Evolutionary conservation across 2,797 vertebrate species (phyloP), one percentile per base, ranked within the genome.

Genomic region (Poeciliopsis turneri): DNA sequence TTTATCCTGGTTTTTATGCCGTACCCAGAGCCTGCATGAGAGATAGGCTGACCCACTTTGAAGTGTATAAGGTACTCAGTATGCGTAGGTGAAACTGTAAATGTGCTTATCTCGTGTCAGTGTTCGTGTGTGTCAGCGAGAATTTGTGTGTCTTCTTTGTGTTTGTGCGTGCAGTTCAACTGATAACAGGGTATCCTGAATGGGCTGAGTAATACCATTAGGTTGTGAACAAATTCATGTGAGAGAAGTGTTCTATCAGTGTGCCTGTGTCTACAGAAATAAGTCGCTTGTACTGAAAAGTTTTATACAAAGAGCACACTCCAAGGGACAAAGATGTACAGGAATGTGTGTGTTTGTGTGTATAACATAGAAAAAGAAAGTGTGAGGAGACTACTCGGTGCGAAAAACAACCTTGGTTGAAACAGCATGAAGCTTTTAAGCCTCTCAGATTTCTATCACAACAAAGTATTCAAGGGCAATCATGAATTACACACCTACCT

Each of bases 1-100:
- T 92, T 92, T 88, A 89, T 87, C 78, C 85, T 45, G 82, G 64
- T 86, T 86, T 83, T 87, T 88, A 89, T 86, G 87, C 87, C 84
- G 77, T 87, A 85, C 90, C 88, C 85, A 76, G 71, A 82, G 84
- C 74, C 82, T 88, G 84, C 81, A 76, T 77, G 72, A 86, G 81
- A 90, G 90, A 89, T 89, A 84, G 81, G 80, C 73, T 87, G 88
- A 76, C 86, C 87, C 72, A 89, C 89, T 94, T 93, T 92, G 90
- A 93, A 92, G 90, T 90, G 74, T 76, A 78, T 83, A 89, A 90
- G 84, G 88, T 83, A 75, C 87, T 89, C 80, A 69, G 77, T 90
- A 87, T 88, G 91, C 82, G 83, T 84, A 84, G 89, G 87, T 86
- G 87, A 90, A 87, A 88, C 84, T 87, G 86, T 90, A 93, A 92